Base-by-base conservation (phyloP, 2,797 vertebrate species). In the Xiphophorus birchmanni region DNA sequence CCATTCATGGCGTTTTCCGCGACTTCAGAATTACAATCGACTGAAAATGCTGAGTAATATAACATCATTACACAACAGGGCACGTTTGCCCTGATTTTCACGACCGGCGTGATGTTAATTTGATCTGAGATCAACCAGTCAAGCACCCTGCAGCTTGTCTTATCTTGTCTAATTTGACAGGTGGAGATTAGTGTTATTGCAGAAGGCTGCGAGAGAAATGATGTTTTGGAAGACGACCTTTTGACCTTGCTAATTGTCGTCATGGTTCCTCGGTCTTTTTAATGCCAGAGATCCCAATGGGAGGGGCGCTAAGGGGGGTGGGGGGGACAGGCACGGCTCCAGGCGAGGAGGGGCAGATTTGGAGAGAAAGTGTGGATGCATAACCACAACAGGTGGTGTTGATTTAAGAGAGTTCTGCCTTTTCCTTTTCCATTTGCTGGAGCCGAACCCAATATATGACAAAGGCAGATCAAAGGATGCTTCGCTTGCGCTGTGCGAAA, bases 301-400 rank as follows among this genome's bases (percentile, higher is more conserved):
- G 84, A 78, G 82, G 79, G 84, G 79, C 0, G 50, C 50, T 3
- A 18, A 23, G 6, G 6, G 18, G 18, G 13, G 79, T 32, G 84
- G 78, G 82, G 81, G 84, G 79, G 71, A 56, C 81, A 77, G 86
- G 84, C 80, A 75, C 54, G 81, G 76, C 83, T 86, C 63, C 4
- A 69, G 32, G 42, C 9, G 52, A 79, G 82, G 78, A 81, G 85
- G 74, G 79, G 80, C 65, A 82, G 80, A 75, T 79, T 80, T 72
- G 40, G 80, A 81, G 79, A 47, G 88, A 65, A 65, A 90, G 87
- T 8, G 73, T 75, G 87, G 93, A 94, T 93, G 92, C 89, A 90
- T 90, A 87, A 90, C 87, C 90, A 80, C 93, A 94, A 95, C 94
- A 96, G 95, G 94, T 95, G 96, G 94, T 94, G 94, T 93, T 94